A percentile compares a stretch with the other conserved stretches of the same genome.
phyloP scores from a whole-genome alignment of 2,797 vertebrate species.

The Ctenopoma kingsleyae region DNA sequence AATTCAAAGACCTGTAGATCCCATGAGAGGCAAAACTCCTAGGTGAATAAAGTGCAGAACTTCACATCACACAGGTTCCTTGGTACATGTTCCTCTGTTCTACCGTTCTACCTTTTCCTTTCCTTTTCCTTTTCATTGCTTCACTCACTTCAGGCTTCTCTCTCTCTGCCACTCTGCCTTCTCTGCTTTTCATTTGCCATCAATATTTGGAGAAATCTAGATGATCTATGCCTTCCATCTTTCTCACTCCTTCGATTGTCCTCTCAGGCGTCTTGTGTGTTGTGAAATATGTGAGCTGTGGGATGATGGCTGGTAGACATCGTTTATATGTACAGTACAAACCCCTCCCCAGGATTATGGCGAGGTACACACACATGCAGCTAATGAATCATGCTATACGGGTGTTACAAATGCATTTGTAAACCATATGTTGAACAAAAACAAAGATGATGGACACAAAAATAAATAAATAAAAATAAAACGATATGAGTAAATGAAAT shows the following conservation, averaged over 20 bases:
- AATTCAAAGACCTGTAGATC: conserved; percentile 43
- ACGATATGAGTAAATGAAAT: no score
- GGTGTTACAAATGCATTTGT: neutral
- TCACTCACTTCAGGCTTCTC: conserved; percentile 36
- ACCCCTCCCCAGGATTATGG: conserved; percentile 3
- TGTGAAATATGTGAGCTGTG: conserved; percentile 37
- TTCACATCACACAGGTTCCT: conserved; percentile 27
- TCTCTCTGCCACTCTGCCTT: conserved; percentile 32
- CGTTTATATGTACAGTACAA: conserved; percentile 29
- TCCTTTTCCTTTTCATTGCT: conserved; percentile 3
- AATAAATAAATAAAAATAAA: neutral
- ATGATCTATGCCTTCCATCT: conserved; percentile 56
- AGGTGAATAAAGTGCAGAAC: conserved; percentile 24
- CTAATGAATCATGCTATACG: conserved; percentile 6
- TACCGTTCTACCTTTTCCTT: conserved; percentile 1
- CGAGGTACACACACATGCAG: neutral
- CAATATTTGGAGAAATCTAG: conserved; percentile 37
- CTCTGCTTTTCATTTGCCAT: conserved; percentile 43
- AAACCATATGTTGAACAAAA: conserved; percentile 9
- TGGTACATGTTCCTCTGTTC: conserved; percentile 25
- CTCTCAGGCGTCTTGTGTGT: conserved; percentile 30
- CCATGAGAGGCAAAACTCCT: conserved; percentile 28
- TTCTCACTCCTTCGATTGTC: conserved; percentile 30
- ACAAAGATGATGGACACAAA: conserved; percentile 2
- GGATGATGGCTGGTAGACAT: conserved; percentile 34